These are phyloP conservation scores for Zoanthus solanderi DNA, from an alignment of 92 coral and sea anemone species.

Conservation along the genomic window DNA sequence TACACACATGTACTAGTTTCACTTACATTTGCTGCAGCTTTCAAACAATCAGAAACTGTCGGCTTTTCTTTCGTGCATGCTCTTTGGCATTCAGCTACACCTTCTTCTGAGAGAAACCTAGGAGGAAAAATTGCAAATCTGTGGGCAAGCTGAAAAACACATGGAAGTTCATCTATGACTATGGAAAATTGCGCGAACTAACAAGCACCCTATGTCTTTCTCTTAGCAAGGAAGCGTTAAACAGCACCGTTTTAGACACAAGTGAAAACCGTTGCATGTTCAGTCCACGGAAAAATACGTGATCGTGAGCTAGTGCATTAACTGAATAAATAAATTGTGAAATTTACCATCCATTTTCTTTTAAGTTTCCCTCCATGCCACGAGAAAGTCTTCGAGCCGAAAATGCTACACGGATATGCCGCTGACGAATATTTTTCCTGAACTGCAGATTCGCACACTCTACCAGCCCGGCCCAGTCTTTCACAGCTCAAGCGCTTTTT, in stretches of 20 bases:
- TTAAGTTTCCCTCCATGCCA: conserved; percentile 98
- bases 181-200: conserved; percentile 56
- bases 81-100: conserved; percentile 91
- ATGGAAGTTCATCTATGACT: conserved; percentile 18
- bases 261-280: conserved; percentile 18
- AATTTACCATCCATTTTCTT: conserved; percentile 92
- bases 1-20: background rate
- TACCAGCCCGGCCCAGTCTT: background rate
- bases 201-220: conserved; percentile 28
- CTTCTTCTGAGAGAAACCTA: conserved; percentile 96
- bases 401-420: conserved; percentile 37
- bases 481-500: background rate
- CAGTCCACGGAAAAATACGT: conserved; percentile 1
- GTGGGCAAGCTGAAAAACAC: conserved; percentile 19
- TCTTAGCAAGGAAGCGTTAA: conserved; percentile 51
- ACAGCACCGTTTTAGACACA: conserved; percentile 23
- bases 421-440: conserved; percentile 26
- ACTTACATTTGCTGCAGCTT: conserved; percentile 97
- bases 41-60: conserved; percentile 76
- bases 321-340: conserved; percentile 18
- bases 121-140: conserved; percentile 15
- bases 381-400: conserved; percentile 90
- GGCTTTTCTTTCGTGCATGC: conserved; percentile 85
- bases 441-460: background rate
- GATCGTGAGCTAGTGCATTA: conserved; percentile 14